phyloP scores from a whole-genome alignment of 2,888 invertebrate species.

The Argyresthia goedartella region DNA sequence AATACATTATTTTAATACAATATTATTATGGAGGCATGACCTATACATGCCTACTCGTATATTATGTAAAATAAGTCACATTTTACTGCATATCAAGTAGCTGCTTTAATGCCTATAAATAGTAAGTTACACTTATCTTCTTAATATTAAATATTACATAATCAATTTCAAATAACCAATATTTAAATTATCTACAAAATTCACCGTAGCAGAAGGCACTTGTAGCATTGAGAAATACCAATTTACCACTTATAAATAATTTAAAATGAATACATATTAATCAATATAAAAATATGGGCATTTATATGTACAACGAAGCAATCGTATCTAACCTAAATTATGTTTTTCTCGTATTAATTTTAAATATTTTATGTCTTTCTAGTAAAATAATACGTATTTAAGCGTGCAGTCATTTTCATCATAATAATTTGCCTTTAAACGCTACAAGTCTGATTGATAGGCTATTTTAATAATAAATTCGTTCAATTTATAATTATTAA shows the following conservation, averaged over 20 bases:
- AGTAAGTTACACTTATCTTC: not conserved
- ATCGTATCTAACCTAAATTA: conserved; percentile 19
- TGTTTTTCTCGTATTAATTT: too few relatives aligned
- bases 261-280: conserved; percentile 40
- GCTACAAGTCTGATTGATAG: conserved; percentile 17
- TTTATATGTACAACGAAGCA: conserved; percentile 62
- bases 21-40: too few relatives aligned
- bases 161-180: not conserved
- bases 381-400: conserved; percentile 11
- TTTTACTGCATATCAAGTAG: too few relatives aligned
- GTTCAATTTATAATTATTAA: not conserved
- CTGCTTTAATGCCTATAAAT: conserved; percentile 13
- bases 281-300: conserved; percentile 64
- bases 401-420: conserved; percentile 12
- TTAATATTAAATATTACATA: not conserved
- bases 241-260: conserved; percentile 32
- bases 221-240: conserved; percentile 52
- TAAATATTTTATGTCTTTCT: not conserved
- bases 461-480: conserved; percentile 19
- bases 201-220: conserved; percentile 20
- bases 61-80: too few relatives aligned
- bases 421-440: conserved; percentile 9
- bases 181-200: not conserved
- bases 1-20: too few relatives aligned
- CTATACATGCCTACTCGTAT: too few relatives aligned